Percentiles rank a stretch among this genome's conserved stretches.
These are phyloP conservation scores for Thalassophryne amazonica DNA, from an alignment of 2,797 vertebrate species.

Conservation along the genomic window DNA sequence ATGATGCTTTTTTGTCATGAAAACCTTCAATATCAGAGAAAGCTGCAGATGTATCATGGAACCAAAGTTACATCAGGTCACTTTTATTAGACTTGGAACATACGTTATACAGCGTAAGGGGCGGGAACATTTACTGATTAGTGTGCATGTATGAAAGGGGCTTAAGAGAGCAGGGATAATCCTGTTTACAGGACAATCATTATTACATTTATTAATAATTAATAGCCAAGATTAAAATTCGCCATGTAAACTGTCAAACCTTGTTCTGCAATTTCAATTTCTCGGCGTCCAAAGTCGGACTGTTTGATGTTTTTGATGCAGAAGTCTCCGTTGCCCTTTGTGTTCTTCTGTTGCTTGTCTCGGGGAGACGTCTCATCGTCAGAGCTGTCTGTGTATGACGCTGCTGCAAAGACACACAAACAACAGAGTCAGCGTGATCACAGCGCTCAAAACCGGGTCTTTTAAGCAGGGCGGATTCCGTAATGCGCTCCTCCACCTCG, in stretches of 20 bases:
- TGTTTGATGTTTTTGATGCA: constrained; percentile 99
- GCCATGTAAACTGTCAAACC: constrained; percentile 57
- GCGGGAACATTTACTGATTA: too few species aligned
- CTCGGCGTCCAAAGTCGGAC: constrained; percentile 93
- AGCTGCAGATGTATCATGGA: too few species aligned
- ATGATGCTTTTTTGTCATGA: too few species aligned
- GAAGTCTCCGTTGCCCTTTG: constrained; percentile 93
- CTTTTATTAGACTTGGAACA: too few species aligned
- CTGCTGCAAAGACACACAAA: constrained; percentile 72
- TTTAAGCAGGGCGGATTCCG: too few species aligned
- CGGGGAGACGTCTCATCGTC: constrained; percentile 97
- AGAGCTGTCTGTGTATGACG: constrained; percentile 98
- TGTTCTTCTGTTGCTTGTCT: constrained; percentile 98
- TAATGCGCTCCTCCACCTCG: too few species aligned
- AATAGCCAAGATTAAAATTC: not conserved
- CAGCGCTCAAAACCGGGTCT: too few species aligned
- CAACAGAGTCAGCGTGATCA: not conserved
- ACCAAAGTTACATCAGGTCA: too few species aligned
- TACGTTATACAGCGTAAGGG: too few species aligned
- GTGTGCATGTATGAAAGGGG: too few species aligned
- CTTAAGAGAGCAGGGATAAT: not conserved
- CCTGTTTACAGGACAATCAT: too few species aligned
- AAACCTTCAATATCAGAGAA: too few species aligned
- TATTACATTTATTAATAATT: not conserved
- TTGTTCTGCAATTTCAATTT: constrained; percentile 98